Evolutionary conservation across 2,888 invertebrate genomes (phyloP).

Genomic region (Pyrrhia umbra): DNA sequence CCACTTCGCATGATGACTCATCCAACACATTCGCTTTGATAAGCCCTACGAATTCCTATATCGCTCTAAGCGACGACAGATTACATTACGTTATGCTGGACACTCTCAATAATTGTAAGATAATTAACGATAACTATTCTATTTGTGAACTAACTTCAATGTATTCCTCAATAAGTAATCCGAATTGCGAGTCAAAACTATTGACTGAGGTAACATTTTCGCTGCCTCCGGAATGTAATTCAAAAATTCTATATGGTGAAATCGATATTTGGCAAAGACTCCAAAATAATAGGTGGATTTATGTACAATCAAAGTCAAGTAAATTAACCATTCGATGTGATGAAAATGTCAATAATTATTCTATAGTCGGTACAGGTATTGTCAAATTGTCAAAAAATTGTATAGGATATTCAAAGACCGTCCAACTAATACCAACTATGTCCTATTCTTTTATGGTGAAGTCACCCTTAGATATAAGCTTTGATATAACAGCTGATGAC

Average conservation of each 20-base stretch:
- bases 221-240: slow-evolving; percentile 8
- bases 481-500: slow-evolving; percentile 5
- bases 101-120: slow-evolving; percentile 10
- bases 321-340: slow-evolving; percentile 2
- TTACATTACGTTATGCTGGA: slow-evolving; percentile 20
- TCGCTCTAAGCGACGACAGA: slow-evolving; percentile 8
- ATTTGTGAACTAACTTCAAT: slow-evolving; percentile 11
- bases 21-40: slow-evolving; percentile 11
- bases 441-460: not conserved
- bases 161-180: slow-evolving; percentile 11
- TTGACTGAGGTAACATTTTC: slow-evolving; percentile 14
- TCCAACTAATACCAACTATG: not conserved
- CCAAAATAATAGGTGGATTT: slow-evolving; percentile 9
- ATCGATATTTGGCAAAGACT: slow-evolving; percentile 15
- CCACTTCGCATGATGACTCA: slow-evolving; percentile 25
- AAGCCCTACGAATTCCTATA: slow-evolving; percentile 9
- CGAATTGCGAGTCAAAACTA: slow-evolving; percentile 18
- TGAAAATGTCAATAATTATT: not conserved
- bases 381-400: not conserved
- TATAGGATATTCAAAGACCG: not conserved
- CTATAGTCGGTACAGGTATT: not conserved
- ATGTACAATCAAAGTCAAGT: not conserved
- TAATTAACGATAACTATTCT: slow-evolving; percentile 9
- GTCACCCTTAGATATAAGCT: slow-evolving; percentile 5
- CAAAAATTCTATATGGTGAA: slow-evolving; percentile 9